Evolutionary conservation across 2,797 vertebrate species (phyloP).

Genomic region (Sebastes trivittatus): DNA sequence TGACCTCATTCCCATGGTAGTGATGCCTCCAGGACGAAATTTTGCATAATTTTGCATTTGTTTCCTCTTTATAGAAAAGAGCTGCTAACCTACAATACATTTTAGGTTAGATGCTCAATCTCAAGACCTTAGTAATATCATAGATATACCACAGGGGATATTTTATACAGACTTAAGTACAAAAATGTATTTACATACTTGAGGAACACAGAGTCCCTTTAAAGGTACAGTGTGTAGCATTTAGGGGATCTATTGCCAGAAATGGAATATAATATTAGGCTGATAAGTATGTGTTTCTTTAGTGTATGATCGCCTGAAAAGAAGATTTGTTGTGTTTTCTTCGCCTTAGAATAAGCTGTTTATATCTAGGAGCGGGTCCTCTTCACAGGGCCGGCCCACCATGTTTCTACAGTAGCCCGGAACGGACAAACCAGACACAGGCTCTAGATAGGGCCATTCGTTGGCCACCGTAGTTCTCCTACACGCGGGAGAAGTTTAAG

Average conservation of each 20-base stretch:
- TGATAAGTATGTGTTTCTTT: neutral
- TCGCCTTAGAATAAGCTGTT: neutral
- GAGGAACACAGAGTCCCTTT: neutral
- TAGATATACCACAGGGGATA: too few species aligned
- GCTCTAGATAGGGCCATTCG: neutral
- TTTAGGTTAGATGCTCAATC: neutral
- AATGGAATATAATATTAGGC: neutral
- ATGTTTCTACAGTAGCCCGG: neutral
- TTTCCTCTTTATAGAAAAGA: neutral
- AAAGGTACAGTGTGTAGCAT: too few species aligned
- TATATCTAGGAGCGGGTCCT: neutral
- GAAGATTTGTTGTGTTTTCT: neutral
- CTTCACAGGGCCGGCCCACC: too few species aligned
- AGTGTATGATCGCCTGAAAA: neutral
- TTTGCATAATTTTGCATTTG: neutral
- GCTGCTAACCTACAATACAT: neutral
- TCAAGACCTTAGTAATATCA: neutral
- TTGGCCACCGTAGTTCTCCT: neutral
- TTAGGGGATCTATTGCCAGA: neutral
- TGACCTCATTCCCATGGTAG: constrained; percentile 6
- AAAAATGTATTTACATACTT: neutral
- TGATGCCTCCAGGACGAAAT: neutral
- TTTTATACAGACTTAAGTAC: too few species aligned
- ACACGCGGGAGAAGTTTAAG: neutral
- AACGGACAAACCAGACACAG: neutral